A percentile compares a stretch with the other conserved stretches of the same genome.
phyloP scores from a whole-genome alignment of 2,888 invertebrate genomes.

The Eulithis prunata region DNA sequence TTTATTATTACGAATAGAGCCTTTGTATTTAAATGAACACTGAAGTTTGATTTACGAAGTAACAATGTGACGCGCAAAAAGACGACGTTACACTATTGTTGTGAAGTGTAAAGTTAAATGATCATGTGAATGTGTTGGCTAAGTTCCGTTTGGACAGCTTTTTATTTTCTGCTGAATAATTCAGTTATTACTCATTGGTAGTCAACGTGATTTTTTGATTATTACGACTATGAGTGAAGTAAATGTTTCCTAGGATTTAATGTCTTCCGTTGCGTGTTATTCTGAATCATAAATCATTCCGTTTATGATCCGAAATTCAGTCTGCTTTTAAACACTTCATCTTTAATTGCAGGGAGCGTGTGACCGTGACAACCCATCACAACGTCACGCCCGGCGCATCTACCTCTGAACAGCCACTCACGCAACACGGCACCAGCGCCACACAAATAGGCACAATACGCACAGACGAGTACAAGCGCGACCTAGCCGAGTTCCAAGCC shows the following conservation, averaged over 20 bases:
- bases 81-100: too few relatives aligned
- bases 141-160: background rate
- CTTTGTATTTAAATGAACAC: too few relatives aligned
- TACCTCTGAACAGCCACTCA: constrained; percentile 46
- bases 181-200: too few relatives aligned
- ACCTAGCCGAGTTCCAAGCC: constrained; percentile 79
- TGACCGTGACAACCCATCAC: constrained; percentile 71
- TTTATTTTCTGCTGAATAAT: background rate
- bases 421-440: constrained; percentile 36
- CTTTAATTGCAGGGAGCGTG: constrained; percentile 68
- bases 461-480: constrained; percentile 78
- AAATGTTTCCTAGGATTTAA: too few relatives aligned
- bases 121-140: constrained; percentile 14
- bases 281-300: too few relatives aligned
- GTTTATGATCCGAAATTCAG: background rate
- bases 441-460: constrained; percentile 71
- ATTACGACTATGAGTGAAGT: too few relatives aligned
- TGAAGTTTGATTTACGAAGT: too few relatives aligned
- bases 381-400: constrained; percentile 53
- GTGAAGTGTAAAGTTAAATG: constrained; percentile 28
- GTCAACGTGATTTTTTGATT: too few relatives aligned
- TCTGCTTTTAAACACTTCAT: background rate
- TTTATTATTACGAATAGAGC: too few relatives aligned
- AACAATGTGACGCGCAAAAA: too few relatives aligned
- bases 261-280: too few relatives aligned